Base-by-base conservation (phyloP, 2,888 invertebrate genomes). In the Nematopogon swammerdamellus region DNA sequence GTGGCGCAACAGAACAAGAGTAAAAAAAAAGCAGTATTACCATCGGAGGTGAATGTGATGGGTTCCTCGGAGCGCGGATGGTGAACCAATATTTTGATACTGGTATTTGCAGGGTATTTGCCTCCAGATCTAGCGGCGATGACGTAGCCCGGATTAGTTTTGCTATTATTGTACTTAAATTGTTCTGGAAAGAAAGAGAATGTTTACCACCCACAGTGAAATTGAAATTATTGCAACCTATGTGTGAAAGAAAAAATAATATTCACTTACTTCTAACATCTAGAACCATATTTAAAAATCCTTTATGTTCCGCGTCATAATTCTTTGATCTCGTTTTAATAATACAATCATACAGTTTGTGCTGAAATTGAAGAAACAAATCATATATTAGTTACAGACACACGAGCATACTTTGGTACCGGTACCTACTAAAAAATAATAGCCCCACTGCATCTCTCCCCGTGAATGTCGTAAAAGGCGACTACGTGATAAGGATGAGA, bases 21-120 rank as follows among this genome's bases (percentile, higher is more conserved):
- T n/a, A n/a, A n/a, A n/a, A n/a, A n/a, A n/a, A n/a, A n/a, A n/a
- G n/a, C n/a, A n/a, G n/a, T n/a, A n/a, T n/a, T n/a, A 95, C 95
- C 91, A 73, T 96, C 95, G 63, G 95, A 95, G 36, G 95, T 96
- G 68, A 97, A 97, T 11, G 85, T 85, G 58, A 95, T 86, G 6
- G 95, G 92, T 67, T 83, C 80, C 51, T 80, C 71, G 17, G 72
- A 65, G 52, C 83, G 81, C 10, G 83, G 80, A 60, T 83, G 81
- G 50, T 81, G 86, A 52, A 97, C 91, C 60, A 92, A 82, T 56
- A 97, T 80, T 75, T 96, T 96, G 58, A 97, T 91, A 67, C 95
- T 95, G 47, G 93, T 91, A 56, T 88, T 85, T 18, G 79, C 74
- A 20, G 87, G 84, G 67, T 92, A 91, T 56, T 85, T 83, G 63